phyloP scores from a whole-genome alignment of 2,797 vertebrate genomes.

The Eutrigla gurnardus region DNA sequence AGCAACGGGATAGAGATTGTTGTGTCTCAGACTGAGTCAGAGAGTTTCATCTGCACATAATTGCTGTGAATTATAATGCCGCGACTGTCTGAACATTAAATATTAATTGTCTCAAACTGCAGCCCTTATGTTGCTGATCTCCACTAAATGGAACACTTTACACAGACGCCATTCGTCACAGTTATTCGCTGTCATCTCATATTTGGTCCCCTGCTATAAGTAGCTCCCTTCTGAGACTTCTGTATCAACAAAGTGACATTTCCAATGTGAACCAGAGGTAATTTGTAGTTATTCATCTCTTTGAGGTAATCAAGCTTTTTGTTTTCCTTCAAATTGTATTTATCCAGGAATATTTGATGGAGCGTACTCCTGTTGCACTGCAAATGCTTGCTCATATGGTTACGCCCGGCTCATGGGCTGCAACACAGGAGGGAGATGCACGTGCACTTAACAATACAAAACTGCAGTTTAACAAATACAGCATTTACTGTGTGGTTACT shows the following conservation, averaged over 20 bases:
- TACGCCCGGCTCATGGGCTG: too few relatives aligned
- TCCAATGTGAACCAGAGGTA: slow-evolving; percentile 32
- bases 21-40: slow-evolving; percentile 23
- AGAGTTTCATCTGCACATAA: slow-evolving; percentile 59
- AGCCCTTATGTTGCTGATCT: slow-evolving; percentile 65
- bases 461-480: too few relatives aligned
- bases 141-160: slow-evolving; percentile 66
- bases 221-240: slow-evolving; percentile 32
- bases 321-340: slow-evolving; percentile 36
- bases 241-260: slow-evolving; percentile 50
- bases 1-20: neutral
- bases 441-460: too few relatives aligned
- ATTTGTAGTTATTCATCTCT: slow-evolving; percentile 58
- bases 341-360: slow-evolving; percentile 8
- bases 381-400: neutral
- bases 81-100: slow-evolving; percentile 64
- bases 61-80: slow-evolving; percentile 55
- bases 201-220: slow-evolving; percentile 49
- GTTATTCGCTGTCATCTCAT: slow-evolving; percentile 68
- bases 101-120: slow-evolving; percentile 71
- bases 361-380: slow-evolving; percentile 6
- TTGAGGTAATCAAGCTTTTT: slow-evolving; percentile 49
- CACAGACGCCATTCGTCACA: slow-evolving; percentile 65
- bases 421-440: too few relatives aligned
- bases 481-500: too few relatives aligned